Evolutionary conservation across 2,797 vertebrate species (phyloP), one percentile per base, ranked within the genome.

Genomic region (Pangasius larnaudii): DNA sequence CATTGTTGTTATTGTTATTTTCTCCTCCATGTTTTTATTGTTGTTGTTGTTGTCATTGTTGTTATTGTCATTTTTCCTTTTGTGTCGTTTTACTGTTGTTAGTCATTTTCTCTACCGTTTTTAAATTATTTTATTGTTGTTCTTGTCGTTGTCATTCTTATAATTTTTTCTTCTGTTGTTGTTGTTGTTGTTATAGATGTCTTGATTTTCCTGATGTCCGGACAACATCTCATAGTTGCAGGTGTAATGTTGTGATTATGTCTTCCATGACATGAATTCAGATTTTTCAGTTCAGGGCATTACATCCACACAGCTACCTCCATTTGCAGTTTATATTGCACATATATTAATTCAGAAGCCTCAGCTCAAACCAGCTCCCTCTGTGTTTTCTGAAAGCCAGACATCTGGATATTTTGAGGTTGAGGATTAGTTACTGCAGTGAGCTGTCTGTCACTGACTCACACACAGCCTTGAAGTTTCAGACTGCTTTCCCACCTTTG

Each of bases 341-440:
- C 36, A 80, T 11, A 13, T 6, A 33, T 36, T 56, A 59, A 61
- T 42, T 59, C 78, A 14, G 11, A 46, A 61, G 58, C 79, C 42
- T 63, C 36, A 46, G 79, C 56, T 42, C 22, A 4, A 65, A 82
- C 24, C 11, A 14, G 18, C 59, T 83, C 27, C 39, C 39, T n/a
- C 14, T 65, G 59, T 81, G 72, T n/a, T 11, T 49, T 69, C 83
- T 85, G 75, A 74, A 82, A 82, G 59, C 16, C 56, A 53, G 78
- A 89, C 84, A 11, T 86, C 56, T 53, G 36, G 67, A 36, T 87
- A 36, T 83, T 85, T 86, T 83, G 42, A 74, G 58, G 33, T 42
- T 84, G 65, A 88, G 11, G 71, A 80, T 89, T 89, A 87, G 90
- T 89, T 89, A 79, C 85, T 85, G 77, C 33, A 85, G 69, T 27